Conservation (phyloP, 2,888 invertebrate genomes). For the Calliphora vomitoria region DNA sequence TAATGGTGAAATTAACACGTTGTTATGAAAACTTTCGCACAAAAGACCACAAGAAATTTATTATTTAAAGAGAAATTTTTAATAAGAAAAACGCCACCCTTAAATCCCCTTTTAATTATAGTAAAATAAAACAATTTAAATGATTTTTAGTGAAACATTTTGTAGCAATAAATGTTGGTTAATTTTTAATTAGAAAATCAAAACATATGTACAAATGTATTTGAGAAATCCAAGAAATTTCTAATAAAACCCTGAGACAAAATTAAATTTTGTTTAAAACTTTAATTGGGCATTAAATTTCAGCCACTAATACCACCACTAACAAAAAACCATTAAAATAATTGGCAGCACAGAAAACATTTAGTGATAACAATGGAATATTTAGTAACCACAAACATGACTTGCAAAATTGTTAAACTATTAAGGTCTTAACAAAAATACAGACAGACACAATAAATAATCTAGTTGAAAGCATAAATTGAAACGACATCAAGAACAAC, state of each 20-base stretch:
- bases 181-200: slow-evolving; percentile 28
- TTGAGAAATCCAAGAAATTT: background rate
- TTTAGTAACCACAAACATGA: slow-evolving; percentile 26
- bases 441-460: background rate
- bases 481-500: slow-evolving; percentile 50
- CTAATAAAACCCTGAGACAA: background rate
- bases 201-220: slow-evolving; percentile 19
- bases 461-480: background rate
- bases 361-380: background rate
- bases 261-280: background rate
- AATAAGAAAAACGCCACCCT: background rate
- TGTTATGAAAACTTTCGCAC: slow-evolving; percentile 20
- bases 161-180: slow-evolving; percentile 19
- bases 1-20: slow-evolving; percentile 42
- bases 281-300: slow-evolving; percentile 48
- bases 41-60: slow-evolving; percentile 12
- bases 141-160: too few relatives aligned
- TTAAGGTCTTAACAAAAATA: background rate
- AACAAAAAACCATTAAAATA: slow-evolving; percentile 48
- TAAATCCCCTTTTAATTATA: too few relatives aligned
- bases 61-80: slow-evolving; percentile 32
- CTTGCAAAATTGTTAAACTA: slow-evolving; percentile 21
- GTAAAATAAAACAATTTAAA: too few relatives aligned
- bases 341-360: slow-evolving; percentile 24
- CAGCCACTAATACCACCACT: background rate